Conservation (phyloP, 2,888 invertebrate genomes). For the Phorcus lineatus region DNA sequence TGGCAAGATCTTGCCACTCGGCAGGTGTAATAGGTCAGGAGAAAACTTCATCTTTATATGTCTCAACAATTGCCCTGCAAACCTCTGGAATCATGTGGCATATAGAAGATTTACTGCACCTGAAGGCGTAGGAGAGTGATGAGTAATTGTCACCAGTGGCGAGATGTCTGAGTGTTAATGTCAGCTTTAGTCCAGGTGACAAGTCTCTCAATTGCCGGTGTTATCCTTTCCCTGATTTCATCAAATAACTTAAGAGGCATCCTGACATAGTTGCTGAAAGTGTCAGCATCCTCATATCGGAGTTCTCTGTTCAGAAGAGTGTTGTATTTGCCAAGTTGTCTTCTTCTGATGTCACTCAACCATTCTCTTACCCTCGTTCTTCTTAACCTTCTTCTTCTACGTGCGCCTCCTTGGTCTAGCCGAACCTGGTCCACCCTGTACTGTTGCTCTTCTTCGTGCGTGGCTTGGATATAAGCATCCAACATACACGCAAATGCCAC, state of each 20-base stretch:
- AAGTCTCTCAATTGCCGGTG: not conserved
- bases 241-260: not conserved
- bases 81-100: not conserved
- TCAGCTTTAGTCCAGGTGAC: not conserved
- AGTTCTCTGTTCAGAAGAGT: not conserved
- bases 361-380: no score
- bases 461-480: no score
- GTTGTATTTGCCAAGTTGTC: not conserved
- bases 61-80: not conserved
- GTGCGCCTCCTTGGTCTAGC: no score
- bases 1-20: no score
- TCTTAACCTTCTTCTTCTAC: no score
- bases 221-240: no score
- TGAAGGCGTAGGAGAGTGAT: not conserved
- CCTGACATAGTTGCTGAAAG: not conserved
- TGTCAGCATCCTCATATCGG: not conserved
- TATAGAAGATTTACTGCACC: not conserved
- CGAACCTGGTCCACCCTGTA: no score
- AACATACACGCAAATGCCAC: no score
- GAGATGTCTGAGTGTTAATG: not conserved
- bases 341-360: not conserved
- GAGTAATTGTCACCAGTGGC: not conserved
- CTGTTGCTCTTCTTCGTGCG: no score
- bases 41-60: not conserved
- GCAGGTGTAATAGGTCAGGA: not conserved